These are phyloP conservation scores for Salticus scenicus DNA, from an alignment of 2,888 invertebrate genomes.

Conservation along the genomic window DNA sequence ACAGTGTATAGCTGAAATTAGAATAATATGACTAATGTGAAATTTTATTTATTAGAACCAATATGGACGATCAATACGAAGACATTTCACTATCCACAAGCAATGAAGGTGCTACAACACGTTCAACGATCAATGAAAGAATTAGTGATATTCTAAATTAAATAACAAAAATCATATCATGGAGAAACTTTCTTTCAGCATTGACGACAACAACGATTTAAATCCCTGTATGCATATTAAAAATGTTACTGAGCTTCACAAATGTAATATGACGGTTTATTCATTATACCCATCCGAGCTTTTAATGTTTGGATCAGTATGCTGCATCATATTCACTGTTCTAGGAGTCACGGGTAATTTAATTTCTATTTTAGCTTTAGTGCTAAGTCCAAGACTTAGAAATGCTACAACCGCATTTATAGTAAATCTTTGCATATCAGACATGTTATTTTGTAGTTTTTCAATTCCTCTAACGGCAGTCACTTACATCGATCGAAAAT, in stretches of 20 bases:
- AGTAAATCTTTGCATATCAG: slow-evolving; percentile 88
- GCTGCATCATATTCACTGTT: slow-evolving; percentile 86
- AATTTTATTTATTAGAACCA: too few relatives aligned
- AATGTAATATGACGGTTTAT: neutral
- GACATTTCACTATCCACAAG: too few relatives aligned
- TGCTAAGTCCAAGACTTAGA: slow-evolving; percentile 84
- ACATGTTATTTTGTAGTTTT: slow-evolving; percentile 87
- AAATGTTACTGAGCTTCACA: neutral
- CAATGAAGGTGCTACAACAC: too few relatives aligned
- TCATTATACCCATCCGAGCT: slow-evolving; percentile 81
- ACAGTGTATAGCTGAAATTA: too few relatives aligned
- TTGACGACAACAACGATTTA: too few relatives aligned
- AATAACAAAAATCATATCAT: too few relatives aligned
- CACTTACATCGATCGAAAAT: slow-evolving; percentile 84
- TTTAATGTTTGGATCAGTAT: slow-evolving; percentile 83
- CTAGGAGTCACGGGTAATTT: slow-evolving; percentile 88
- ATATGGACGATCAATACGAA: too few relatives aligned
- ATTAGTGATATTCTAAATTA: too few relatives aligned
- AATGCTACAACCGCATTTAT: slow-evolving; percentile 93
- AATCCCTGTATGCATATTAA: too few relatives aligned
- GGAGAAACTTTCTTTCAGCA: too few relatives aligned
- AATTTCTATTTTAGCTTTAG: slow-evolving; percentile 85
- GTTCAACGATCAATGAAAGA: too few relatives aligned
- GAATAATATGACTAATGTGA: too few relatives aligned
- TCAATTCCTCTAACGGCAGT: slow-evolving; percentile 89